phyloP scores from a whole-genome alignment of 2,888 invertebrate genomes.

The Junonia oenone region DNA sequence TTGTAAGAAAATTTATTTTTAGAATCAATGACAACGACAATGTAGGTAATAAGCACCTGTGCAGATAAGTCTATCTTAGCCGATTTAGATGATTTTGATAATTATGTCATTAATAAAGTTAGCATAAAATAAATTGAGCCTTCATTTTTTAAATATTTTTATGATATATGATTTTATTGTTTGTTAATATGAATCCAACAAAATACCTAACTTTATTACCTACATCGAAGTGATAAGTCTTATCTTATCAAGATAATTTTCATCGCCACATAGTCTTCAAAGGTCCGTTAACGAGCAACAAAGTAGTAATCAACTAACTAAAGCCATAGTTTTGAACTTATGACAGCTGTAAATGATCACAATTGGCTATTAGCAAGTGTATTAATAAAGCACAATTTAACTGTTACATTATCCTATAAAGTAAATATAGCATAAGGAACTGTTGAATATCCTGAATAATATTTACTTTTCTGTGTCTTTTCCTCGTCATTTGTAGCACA shows the following conservation, averaged over 20 bases:
- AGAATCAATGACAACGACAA: neutral
- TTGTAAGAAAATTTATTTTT: too few species aligned
- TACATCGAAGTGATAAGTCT: neutral
- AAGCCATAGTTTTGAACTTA: slow-evolving; percentile 60
- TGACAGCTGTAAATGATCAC: slow-evolving; percentile 55
- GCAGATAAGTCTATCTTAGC: too few species aligned
- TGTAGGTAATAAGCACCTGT: too few species aligned
- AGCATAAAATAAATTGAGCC: too few species aligned
- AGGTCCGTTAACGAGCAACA: slow-evolving; percentile 42
- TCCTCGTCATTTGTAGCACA: too few species aligned
- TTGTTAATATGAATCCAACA: too few species aligned
- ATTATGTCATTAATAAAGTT: too few species aligned
- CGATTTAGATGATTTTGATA: too few species aligned
- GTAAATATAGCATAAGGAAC: neutral
- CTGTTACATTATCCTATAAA: slow-evolving; percentile 28
- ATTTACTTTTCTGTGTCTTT: neutral
- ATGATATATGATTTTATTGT: too few species aligned
- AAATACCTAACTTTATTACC: too few species aligned
- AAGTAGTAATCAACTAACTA: slow-evolving; percentile 64
- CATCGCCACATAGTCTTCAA: slow-evolving; percentile 3
- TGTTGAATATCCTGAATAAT: neutral
- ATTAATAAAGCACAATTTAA: slow-evolving; percentile 50
- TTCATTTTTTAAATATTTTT: too few species aligned
- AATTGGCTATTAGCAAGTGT: slow-evolving; percentile 52
- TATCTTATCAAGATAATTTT: too few species aligned